Percentiles rank a stretch among this genome's conserved stretches.
Conservation (phyloP, 2,888 invertebrate species). For the Sesia apiformis region DNA sequence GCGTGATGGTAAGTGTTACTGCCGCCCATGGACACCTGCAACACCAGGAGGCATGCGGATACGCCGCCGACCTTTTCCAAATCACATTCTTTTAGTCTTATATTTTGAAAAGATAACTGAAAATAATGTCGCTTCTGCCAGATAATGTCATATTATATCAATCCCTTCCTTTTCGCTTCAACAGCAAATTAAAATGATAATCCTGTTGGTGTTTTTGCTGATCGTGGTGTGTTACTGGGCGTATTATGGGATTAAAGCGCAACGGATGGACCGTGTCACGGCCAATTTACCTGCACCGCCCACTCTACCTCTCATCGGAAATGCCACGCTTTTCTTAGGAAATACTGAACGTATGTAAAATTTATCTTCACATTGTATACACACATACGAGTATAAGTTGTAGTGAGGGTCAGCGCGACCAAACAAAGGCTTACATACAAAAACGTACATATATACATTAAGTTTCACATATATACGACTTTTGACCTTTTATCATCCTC, state of each 20-base stretch:
- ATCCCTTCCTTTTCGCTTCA: background rate
- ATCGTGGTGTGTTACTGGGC: slow-evolving; percentile 26
- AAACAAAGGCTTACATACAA: too few species aligned
- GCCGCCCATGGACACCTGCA: too few species aligned
- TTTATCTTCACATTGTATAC: background rate
- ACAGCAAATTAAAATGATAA: slow-evolving; percentile 26
- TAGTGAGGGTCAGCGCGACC: too few species aligned
- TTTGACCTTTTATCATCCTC: too few species aligned
- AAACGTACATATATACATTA: slow-evolving; percentile 8
- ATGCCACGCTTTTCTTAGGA: slow-evolving; percentile 47
- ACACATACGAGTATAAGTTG: too few species aligned
- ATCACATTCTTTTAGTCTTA: background rate
- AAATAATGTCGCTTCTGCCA: background rate
- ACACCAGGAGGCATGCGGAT: too few species aligned
- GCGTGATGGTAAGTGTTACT: too few species aligned
- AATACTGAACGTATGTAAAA: slow-evolving; percentile 39
- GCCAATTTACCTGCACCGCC: slow-evolving; percentile 32
- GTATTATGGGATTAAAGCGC: slow-evolving; percentile 23
- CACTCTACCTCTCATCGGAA: slow-evolving; percentile 41
- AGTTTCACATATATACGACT: too few species aligned
- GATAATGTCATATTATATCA: too few species aligned
- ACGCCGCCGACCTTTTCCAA: too few species aligned
- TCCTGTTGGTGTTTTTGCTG: slow-evolving; percentile 22
- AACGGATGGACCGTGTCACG: slow-evolving; percentile 35
- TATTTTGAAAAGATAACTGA: background rate